Base-by-base conservation (phyloP, 2,797 vertebrate genomes). In the Phrynocephalus forsythii region DNA sequence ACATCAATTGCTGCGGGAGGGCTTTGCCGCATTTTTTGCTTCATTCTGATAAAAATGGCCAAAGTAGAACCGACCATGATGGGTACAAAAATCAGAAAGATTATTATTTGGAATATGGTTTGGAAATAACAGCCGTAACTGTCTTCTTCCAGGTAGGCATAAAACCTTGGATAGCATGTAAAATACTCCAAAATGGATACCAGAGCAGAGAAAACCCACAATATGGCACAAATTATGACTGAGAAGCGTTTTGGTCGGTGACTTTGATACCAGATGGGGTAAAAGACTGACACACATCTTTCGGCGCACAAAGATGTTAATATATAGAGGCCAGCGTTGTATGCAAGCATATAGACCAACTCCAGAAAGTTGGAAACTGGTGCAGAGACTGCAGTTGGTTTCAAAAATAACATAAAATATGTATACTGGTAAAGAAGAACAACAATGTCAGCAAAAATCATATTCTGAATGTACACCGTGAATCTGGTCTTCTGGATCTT, bases 231-330 rank as follows among this genome's bases (percentile, higher is more conserved):
- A 73, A 96, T 92, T 1, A 94, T 83, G 0, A 93, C 93, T 0
- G 97, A 96, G 48, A 96, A 94, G 81, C 96, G 94, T 90, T 96
- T 94, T 56, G 96, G 96, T 33, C 96, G 94, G 50, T 94, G 93
- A 83, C 94, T 95, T 69, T 95, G 94, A 91, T 96, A 96, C 96
- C 97, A 97, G 91, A 96, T 95, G 69, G 97, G 96, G 89, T 94
- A 96, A 92, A 96, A 93, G 85, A 97, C 94, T 6, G 95, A 97
- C 26, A 97, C 87, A 94, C 96, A 97, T 85, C 97, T 92, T 90
- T 97, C 97, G 93, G 96, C 94, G 11, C 96, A 97, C 60, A 97
- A 95, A 92, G 95, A 96, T 4, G 96, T 96, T 91, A 97, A 93
- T 89, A 97, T 94, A 78, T 96, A 97, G 90, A 97, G 95, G 66